These are phyloP conservation scores for Neodon shergylaensis DNA, from an alignment of 2,113 vertebrate species.

Conservation along the genomic window DNA sequence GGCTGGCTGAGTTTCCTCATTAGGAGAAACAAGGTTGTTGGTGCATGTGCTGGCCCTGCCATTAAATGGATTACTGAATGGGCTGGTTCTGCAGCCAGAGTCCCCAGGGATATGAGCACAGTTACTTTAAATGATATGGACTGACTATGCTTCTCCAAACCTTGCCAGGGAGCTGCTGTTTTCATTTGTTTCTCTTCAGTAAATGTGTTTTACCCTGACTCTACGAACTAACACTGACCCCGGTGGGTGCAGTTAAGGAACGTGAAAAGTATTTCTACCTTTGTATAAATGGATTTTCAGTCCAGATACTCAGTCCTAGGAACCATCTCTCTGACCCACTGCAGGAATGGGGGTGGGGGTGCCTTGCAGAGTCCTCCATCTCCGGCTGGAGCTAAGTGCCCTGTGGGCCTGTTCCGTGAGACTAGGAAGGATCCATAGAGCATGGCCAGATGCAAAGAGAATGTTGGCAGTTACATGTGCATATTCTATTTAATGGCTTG, in stretches of 20 bases:
- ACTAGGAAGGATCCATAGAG: conserved; percentile 15
- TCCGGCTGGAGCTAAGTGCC: neutral
- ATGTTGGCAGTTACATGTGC: neutral
- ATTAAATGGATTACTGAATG: neutral
- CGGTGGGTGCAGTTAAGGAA: neutral
- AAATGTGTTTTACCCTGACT: neutral
- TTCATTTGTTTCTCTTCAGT: neutral
- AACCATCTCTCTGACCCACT: neutral
- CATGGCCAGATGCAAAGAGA: neutral
- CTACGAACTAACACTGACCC: neutral
- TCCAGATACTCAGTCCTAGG: neutral
- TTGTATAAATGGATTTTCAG: neutral
- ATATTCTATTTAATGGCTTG: neutral
- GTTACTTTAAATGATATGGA: neutral
- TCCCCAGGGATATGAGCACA: neutral
- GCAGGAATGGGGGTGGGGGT: neutral
- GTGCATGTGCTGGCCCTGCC: neutral
- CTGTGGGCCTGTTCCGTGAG: neutral
- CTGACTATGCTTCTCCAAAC: neutral
- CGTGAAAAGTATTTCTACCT: neutral
- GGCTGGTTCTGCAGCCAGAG: neutral
- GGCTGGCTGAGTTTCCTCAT: neutral
- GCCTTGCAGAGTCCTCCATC: neutral
- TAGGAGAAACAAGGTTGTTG: neutral
- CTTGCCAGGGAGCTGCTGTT: neutral